phyloP scores from a whole-genome alignment of 2,797 vertebrate species.

The Siniperca scherzeri region DNA sequence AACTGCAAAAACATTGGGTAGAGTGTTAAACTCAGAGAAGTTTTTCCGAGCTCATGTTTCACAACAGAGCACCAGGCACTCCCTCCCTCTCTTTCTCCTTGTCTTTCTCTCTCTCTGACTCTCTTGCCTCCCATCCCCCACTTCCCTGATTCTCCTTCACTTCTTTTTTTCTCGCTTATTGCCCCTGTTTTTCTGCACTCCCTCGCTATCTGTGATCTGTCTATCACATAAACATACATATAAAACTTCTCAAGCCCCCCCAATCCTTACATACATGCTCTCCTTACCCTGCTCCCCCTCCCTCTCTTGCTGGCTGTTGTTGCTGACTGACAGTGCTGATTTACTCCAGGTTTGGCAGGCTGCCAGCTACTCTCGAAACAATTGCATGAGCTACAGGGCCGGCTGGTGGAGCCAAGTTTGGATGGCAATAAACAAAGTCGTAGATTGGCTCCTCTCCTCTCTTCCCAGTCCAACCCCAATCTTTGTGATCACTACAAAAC shows the following conservation, averaged over 20 bases:
- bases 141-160: conserved; percentile 43
- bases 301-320: conserved; percentile 74
- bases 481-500: conserved; percentile 34
- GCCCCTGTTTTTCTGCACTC: conserved; percentile 56
- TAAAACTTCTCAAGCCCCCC: conserved; percentile 45
- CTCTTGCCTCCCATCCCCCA: conserved; percentile 61
- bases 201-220: conserved; percentile 57
- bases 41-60: conserved; percentile 83
- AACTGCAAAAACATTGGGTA: conserved; percentile 83
- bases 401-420: conserved; percentile 78
- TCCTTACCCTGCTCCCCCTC: conserved; percentile 18
- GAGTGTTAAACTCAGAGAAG: conserved; percentile 80
- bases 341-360: conserved; percentile 82
- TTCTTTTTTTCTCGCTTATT: conserved; percentile 41
- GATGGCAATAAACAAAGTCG: conserved; percentile 86
- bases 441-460: conserved; percentile 66
- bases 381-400: conserved; percentile 79
- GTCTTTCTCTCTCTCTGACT: conserved; percentile 18
- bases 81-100: conserved; percentile 40
- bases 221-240: conserved; percentile 59
- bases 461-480: conserved; percentile 13
- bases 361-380: conserved; percentile 80
- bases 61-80: conserved; percentile 79
- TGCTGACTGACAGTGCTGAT: conserved; percentile 85
- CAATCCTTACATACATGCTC: conserved; percentile 35